Evolutionary conservation across 1,140 invertebrate species (phyloP).

Genomic region (Mercenaria mercenaria): DNA sequence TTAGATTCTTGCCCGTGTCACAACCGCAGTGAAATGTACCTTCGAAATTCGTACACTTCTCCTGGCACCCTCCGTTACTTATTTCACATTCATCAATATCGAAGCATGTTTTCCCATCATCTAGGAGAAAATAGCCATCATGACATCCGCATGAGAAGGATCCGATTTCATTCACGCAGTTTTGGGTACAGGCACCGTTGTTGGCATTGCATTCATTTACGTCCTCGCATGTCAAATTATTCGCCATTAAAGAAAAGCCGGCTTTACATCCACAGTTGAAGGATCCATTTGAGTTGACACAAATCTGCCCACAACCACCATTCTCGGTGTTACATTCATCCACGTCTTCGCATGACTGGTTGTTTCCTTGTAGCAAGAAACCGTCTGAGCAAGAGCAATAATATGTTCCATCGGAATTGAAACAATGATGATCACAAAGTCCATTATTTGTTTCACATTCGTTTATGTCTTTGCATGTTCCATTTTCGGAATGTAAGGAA

Average conservation of each 20-base stretch:
- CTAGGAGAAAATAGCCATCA: background rate
- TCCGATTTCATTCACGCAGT: background rate
- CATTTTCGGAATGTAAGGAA: background rate
- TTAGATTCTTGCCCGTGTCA: background rate
- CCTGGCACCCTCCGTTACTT: background rate
- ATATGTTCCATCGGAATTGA: background rate
- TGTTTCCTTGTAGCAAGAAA: background rate
- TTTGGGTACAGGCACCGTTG: background rate
- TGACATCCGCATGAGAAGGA: background rate
- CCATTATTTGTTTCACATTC: background rate
- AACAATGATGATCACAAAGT: background rate
- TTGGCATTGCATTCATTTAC: background rate
- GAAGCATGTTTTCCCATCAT: background rate
- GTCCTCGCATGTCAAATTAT: background rate
- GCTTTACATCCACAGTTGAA: background rate
- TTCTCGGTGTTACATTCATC: background rate
- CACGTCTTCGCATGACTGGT: background rate
- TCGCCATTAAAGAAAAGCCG: background rate
- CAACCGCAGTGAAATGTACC: background rate
- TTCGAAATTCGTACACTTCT: background rate
- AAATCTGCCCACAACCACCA: background rate
- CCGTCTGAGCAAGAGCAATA: background rate
- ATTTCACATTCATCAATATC: background rate
- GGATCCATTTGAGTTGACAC: background rate
- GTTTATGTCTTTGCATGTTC: background rate